phyloP scores from a whole-genome alignment of 2,888 invertebrate genomes.

The Brenthis ino region DNA sequence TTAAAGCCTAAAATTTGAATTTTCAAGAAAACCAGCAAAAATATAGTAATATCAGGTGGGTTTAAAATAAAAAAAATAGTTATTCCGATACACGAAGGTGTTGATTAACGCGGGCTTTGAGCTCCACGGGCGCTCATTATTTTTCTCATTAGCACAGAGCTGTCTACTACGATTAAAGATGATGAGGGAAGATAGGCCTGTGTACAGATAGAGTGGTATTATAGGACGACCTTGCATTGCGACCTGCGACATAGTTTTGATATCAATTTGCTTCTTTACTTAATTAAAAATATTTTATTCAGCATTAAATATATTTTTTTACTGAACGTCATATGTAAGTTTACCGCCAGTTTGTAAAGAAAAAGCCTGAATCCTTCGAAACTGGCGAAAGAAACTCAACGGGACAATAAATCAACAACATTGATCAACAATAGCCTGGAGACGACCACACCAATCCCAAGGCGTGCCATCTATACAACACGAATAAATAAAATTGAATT shows the following conservation, averaged over 20 bases:
- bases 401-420: no score
- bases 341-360: no score
- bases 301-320: not conserved
- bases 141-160: constrained; percentile 75
- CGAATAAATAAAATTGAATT: no score
- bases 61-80: constrained; percentile 25
- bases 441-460: no score
- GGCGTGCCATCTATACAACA: no score
- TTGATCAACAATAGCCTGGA: no score
- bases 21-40: not conserved
- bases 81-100: constrained; percentile 48
- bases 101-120: constrained; percentile 65
- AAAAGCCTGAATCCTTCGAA: no score
- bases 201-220: constrained; percentile 35
- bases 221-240: constrained; percentile 7
- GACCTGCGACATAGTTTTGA: not conserved
- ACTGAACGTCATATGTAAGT: no score
- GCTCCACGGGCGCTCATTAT: constrained; percentile 64
- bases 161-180: constrained; percentile 68
- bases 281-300: not conserved
- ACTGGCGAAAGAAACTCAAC: no score
- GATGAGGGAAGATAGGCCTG: constrained; percentile 54
- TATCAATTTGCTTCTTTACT: not conserved
- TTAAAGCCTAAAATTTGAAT: no score
- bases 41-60: constrained; percentile 9